phyloP scores from a whole-genome alignment of 2,797 vertebrate species.

The Darevskia mixta region DNA sequence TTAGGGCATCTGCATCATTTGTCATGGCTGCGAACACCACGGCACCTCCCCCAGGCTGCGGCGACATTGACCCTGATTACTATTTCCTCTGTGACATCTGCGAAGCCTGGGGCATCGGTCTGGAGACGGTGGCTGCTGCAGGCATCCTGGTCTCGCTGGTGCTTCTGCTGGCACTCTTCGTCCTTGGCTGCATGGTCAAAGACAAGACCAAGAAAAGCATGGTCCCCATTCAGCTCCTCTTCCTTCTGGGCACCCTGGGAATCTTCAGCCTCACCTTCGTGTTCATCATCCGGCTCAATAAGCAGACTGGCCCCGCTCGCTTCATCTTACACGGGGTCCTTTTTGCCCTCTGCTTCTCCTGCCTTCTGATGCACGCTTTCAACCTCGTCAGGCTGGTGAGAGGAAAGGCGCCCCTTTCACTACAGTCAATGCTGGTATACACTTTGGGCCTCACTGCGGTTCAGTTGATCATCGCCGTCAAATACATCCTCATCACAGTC shows the following conservation, averaged over 20 bases:
- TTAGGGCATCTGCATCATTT: slow-evolving; percentile 1
- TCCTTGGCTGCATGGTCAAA: slow-evolving; percentile 61
- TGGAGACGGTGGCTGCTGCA: slow-evolving; percentile 77
- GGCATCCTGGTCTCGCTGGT: slow-evolving; percentile 76
- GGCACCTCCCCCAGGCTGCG: slow-evolving; percentile 48
- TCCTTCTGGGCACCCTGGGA: slow-evolving; percentile 83
- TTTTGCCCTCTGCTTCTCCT: slow-evolving; percentile 86
- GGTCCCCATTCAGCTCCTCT: slow-evolving; percentile 77
- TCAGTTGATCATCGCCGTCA: slow-evolving; percentile 83
- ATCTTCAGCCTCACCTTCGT: slow-evolving; percentile 85
- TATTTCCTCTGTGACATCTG: slow-evolving; percentile 80
- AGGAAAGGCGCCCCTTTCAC: slow-evolving; percentile 65
- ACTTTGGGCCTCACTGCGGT: slow-evolving; percentile 77
- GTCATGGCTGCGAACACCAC: slow-evolving; percentile 41
- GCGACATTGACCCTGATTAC: slow-evolving; percentile 66
- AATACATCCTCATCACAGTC: slow-evolving; percentile 83
- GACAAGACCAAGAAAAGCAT: slow-evolving; percentile 68
- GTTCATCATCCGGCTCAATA: slow-evolving; percentile 80
- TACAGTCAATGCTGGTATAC: slow-evolving; percentile 68
- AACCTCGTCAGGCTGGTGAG: slow-evolving; percentile 80
- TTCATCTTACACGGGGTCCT: slow-evolving; percentile 87
- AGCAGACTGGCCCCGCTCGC: slow-evolving; percentile 82
- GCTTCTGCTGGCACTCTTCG: slow-evolving; percentile 63
- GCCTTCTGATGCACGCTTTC: slow-evolving; percentile 83
- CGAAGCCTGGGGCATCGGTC: slow-evolving; percentile 82